Evolutionary conservation across 2,113 vertebrate species (phyloP).

Genomic region (Trinectes maculatus): DNA sequence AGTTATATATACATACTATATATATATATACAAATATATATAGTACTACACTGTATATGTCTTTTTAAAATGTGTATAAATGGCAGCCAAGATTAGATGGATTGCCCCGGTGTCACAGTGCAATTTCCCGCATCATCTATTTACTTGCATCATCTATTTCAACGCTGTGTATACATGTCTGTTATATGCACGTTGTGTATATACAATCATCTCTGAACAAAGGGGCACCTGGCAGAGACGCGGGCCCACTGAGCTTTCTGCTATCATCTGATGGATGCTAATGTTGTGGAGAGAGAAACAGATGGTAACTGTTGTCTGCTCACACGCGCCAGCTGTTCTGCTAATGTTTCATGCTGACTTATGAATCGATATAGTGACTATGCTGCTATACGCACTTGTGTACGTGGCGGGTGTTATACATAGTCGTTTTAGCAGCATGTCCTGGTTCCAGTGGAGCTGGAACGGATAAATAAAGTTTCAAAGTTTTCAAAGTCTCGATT

Average conservation of each 20-base stretch:
- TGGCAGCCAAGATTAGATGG: constrained; percentile 7
- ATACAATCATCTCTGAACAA: constrained; percentile 12
- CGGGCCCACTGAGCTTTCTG: constrained; percentile 41
- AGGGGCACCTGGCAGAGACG: constrained; percentile 24
- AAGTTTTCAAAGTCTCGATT: neutral
- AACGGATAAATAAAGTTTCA: neutral
- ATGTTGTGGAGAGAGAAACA: constrained; percentile 51
- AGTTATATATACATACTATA: neutral
- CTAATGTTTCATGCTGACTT: constrained; percentile 44
- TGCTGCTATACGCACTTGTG: too few relatives aligned
- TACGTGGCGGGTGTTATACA: too few relatives aligned
- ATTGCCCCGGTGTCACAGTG: neutral
- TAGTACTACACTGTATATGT: neutral
- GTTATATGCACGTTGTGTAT: constrained; percentile 5
- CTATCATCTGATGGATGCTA: constrained; percentile 52
- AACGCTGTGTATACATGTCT: neutral
- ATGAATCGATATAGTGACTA: constrained; percentile 24
- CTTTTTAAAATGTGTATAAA: constrained; percentile 15
- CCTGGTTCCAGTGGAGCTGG: neutral
- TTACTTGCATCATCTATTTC: neutral
- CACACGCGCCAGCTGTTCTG: constrained; percentile 50
- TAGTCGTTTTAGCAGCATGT: neutral
- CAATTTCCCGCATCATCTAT: neutral
- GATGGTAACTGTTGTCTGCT: constrained; percentile 30
- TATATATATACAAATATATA: too few relatives aligned